These are phyloP conservation scores for Platyscapa corneri DNA, from an alignment of 1,140 invertebrate genomes.

Conservation along the genomic window DNA sequence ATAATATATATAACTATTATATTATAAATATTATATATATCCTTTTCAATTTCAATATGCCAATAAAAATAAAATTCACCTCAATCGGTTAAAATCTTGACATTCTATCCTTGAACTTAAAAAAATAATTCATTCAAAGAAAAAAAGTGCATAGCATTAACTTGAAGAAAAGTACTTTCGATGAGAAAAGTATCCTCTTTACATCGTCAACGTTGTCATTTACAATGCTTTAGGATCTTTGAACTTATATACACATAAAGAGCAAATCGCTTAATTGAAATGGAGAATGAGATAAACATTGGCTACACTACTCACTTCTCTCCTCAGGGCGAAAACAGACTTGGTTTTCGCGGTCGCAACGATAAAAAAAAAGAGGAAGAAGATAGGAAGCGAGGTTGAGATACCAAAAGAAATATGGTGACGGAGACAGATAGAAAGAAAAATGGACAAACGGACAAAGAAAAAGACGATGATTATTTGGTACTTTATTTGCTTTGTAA, in stretches of 20 bases:
- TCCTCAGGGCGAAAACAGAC: slow-evolving; percentile 14
- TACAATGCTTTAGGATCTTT: slow-evolving; percentile 29
- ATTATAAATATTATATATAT: no score
- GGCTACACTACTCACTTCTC: slow-evolving; percentile 52
- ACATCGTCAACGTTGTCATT: not conserved
- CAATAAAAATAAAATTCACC: not conserved
- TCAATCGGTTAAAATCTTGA: not conserved
- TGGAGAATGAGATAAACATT: slow-evolving; percentile 59
- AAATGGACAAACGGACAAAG: not conserved
- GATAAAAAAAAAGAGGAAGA: not conserved
- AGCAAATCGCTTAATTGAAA: slow-evolving; percentile 46
- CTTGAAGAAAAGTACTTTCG: slow-evolving; percentile 8
- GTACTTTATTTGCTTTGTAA: slow-evolving; percentile 42
- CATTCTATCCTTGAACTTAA: not conserved
- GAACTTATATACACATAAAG: slow-evolving; percentile 29
- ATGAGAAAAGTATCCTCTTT: slow-evolving; percentile 2
- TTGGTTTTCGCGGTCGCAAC: slow-evolving; percentile 32
- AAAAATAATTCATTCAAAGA: not conserved
- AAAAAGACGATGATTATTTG: slow-evolving; percentile 35
- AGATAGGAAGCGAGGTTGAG: not conserved
- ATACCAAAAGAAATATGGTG: not conserved
- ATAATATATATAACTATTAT: no score
- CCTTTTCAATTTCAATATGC: not conserved
- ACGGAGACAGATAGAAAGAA: not conserved
- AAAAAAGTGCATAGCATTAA: slow-evolving; percentile 4